Evolutionary conservation across 2,888 invertebrate species (phyloP).

Genomic region (Cantharis rustica): DNA sequence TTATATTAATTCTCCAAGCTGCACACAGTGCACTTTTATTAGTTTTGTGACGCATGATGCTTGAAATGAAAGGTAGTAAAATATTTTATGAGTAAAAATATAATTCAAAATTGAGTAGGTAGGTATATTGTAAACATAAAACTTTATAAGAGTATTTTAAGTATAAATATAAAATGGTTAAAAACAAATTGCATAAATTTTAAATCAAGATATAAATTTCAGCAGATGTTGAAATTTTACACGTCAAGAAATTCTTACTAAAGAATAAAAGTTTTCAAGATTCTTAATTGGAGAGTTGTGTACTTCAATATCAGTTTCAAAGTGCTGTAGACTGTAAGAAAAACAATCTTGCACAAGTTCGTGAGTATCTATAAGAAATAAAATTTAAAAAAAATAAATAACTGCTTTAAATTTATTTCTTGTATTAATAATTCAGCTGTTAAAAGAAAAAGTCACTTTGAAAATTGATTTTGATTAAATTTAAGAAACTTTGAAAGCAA

Average conservation of each 20-base stretch:
- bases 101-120: not conserved
- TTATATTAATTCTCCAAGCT: not conserved
- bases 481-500: not conserved
- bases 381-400: not conserved
- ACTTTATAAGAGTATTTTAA: not conserved
- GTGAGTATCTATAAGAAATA: not conserved
- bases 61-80: not conserved
- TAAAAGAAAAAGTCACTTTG: not conserved
- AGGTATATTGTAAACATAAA: not conserved
- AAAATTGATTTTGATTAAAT: not conserved
- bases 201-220: constrained; percentile 11
- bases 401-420: not conserved
- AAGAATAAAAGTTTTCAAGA: constrained; percentile 22
- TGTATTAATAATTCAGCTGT: not conserved
- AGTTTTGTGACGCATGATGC: not conserved
- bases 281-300: constrained; percentile 31
- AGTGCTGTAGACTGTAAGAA: constrained; percentile 27
- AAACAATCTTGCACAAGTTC: constrained; percentile 19
- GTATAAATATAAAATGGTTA: not conserved
- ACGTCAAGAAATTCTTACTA: constrained; percentile 12
- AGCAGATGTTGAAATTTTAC: constrained; percentile 12
- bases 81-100: not conserved
- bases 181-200: not conserved
- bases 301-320: constrained; percentile 28
- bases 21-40: not conserved